Base-by-base conservation (phyloP, 2,888 invertebrate species). In the Diabrotica balteata region DNA sequence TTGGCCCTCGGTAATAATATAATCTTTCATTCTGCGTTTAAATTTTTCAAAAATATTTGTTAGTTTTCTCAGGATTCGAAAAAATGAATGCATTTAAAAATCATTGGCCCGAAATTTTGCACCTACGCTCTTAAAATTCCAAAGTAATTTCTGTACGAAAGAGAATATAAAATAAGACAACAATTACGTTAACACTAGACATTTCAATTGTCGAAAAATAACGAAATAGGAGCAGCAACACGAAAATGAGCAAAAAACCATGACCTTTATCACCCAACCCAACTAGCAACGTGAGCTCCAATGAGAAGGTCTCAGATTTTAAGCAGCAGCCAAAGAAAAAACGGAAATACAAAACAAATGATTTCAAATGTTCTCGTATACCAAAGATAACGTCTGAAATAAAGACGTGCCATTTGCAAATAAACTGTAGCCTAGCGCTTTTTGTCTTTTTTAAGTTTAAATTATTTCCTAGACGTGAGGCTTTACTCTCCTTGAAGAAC, bases 401-500 rank as follows among this genome's bases (percentile, higher is more conserved):
- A 62, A 53, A 62, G 62, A 62, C 62, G 61, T 61, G 61, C 46
- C 45, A 61, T 61, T 61, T 61, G 53, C 52, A 54, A 62, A 47
- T 47, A 62, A 62, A 62, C 54, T 62, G 53, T 62, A 54, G 62
- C 44, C 43, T n/a, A 22, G 54, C 42, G 62, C 59, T 57, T 32
- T 57, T 49, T 63, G 55, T 57, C 43, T 57, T 49, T 49, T 57
- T 46, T 45, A 22, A 45, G 32, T 63, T 45, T 43, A 51, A 63
- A 63, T 63, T 58, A 63, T 63, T 63, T 63, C 58, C 51, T 58
- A 63, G 63, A 63, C 58, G 51, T 58, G 63, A 49, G 63, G 45
- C 55, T 63, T 63, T 58, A 63, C 51, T 63, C 51, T 63, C 45
- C 51, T 58, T 50, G 63, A 63, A 44, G 63, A 63, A 63, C 58